Conservation (phyloP, 2,888 invertebrate species). For the Hedya salicella region DNA sequence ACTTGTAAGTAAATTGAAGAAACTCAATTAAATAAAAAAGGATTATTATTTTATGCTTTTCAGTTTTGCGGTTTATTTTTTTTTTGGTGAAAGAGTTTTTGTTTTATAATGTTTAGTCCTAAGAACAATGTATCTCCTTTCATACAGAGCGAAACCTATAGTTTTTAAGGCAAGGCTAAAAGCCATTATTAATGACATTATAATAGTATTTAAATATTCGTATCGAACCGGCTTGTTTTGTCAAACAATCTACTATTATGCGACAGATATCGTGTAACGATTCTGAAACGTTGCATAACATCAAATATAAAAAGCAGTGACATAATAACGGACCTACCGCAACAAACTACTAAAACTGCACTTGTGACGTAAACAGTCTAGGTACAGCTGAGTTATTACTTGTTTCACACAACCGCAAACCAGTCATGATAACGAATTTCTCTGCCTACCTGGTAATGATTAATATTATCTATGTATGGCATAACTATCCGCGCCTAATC, state of each 20-base stretch:
- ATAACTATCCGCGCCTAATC: conserved; percentile 56
- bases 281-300: not conserved
- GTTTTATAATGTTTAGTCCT: no score
- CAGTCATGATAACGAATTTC: conserved; percentile 27
- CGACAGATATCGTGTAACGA: not conserved
- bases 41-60: no score
- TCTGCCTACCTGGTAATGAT: conserved; percentile 11
- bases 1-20: no score
- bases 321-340: conserved; percentile 28
- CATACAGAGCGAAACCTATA: no score
- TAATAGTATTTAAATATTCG: no score
- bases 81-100: no score
- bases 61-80: no score
- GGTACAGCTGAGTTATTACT: conserved; percentile 15
- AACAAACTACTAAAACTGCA: conserved; percentile 30
- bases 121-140: no score
- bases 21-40: no score
- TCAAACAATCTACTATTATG: not conserved
- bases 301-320: conserved; percentile 19
- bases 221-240: no score
- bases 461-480: conserved; percentile 41
- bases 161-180: no score
- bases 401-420: conserved; percentile 13
- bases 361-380: conserved; percentile 28
- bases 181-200: no score